Evolutionary conservation across 2,888 invertebrate species (phyloP).

Genomic region (Chamaedrilus cognettii): DNA sequence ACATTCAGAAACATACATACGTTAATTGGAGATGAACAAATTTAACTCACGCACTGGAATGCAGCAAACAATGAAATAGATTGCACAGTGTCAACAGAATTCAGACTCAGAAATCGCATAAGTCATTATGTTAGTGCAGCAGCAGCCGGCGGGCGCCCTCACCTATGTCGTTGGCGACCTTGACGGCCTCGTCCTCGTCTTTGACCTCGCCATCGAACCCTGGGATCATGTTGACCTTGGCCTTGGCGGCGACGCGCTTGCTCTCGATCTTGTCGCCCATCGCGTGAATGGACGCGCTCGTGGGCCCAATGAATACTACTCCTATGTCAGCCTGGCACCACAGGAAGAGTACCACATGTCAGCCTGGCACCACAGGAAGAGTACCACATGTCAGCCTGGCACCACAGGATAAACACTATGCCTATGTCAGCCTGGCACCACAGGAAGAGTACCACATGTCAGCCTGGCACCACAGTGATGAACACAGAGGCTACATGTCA

Average conservation of each 20-base stretch:
- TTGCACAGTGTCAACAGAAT: too few species aligned
- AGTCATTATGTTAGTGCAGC: too few species aligned
- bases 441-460: not conserved
- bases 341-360: not conserved
- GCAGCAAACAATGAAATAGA: too few species aligned
- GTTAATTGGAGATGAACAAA: too few species aligned
- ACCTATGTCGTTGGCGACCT: slow-evolving; percentile 66
- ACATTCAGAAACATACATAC: too few species aligned
- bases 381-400: too few species aligned
- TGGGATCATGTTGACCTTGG: slow-evolving; percentile 68
- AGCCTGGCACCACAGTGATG: too few species aligned
- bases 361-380: too few species aligned
- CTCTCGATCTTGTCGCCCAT: slow-evolving; percentile 74
- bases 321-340: slow-evolving; percentile 61
- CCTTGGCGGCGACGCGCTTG: slow-evolving; percentile 67
- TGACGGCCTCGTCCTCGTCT: slow-evolving; percentile 66
- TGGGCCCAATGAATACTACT: slow-evolving; percentile 68
- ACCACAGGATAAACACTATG: slow-evolving; percentile 67
- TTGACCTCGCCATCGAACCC: slow-evolving; percentile 63
- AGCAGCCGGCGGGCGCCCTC: too few species aligned
- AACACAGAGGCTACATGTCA: too few species aligned
- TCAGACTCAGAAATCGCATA: too few species aligned
- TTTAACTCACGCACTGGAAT: too few species aligned
- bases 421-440: slow-evolving; percentile 61
- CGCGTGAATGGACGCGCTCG: slow-evolving; percentile 65